A percentile compares a stretch with the other conserved stretches of the same genome.
phyloP scores from a whole-genome alignment of 2,797 vertebrate species.

The Lacerta agilis region DNA sequence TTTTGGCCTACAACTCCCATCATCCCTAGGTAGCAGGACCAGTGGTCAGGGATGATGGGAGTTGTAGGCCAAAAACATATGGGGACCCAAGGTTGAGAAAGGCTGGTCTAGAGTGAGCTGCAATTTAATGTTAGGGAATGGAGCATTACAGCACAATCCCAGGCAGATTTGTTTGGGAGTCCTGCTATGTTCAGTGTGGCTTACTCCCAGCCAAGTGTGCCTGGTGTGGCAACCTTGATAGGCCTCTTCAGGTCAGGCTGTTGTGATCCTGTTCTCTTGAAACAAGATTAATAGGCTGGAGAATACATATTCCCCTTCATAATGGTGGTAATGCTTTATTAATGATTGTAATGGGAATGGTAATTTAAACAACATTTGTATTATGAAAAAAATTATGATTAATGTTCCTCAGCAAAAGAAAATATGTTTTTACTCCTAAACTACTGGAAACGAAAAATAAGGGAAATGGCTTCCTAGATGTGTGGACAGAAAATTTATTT shows the following conservation, averaged over 20 bases:
- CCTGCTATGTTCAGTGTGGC: background rate
- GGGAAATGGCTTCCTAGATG: conserved; percentile 10
- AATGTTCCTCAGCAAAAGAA: background rate
- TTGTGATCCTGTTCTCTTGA: background rate
- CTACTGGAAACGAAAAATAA: background rate
- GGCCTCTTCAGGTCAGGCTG: background rate
- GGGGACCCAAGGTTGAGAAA: too few species aligned
- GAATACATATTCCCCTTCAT: background rate
- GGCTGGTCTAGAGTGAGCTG: too few species aligned
- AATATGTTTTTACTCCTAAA: background rate
- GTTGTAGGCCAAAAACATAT: too few species aligned
- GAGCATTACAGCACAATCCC: background rate
- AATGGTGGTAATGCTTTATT: background rate
- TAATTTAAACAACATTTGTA: background rate
- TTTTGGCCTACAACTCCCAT: too few species aligned
- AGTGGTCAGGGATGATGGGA: too few species aligned
- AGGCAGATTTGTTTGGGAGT: background rate
- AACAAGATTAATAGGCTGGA: background rate
- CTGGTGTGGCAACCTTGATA: background rate
- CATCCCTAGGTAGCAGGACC: too few species aligned
- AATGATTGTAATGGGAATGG: background rate
- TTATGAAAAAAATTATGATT: background rate
- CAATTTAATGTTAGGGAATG: background rate
- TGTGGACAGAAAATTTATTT: background rate
- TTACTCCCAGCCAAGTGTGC: too few species aligned